These are phyloP conservation scores for Parapsyche elsis DNA, from an alignment of 1,140 invertebrate genomes.

Conservation along the genomic window DNA sequence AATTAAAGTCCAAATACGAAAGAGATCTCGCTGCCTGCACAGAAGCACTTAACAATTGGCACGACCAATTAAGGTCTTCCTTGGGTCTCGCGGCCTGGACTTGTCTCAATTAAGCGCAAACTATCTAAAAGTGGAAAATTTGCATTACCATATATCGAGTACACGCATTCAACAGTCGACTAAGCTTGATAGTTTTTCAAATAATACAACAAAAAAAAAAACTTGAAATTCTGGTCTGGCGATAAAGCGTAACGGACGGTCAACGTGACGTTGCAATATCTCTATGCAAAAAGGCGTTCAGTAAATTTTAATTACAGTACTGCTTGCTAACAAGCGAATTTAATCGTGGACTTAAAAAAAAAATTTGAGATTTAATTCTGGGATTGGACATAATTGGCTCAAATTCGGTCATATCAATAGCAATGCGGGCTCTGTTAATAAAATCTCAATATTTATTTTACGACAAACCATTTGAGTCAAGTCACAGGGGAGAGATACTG, in stretches of 20 bases:
- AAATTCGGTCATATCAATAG: background rate
- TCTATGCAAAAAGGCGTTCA: conserved; percentile 14
- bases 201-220: conserved; percentile 23
- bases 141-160: background rate
- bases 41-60: conserved; percentile 4
- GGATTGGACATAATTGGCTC: conserved; percentile 8
- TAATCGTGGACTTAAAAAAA: background rate
- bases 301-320: background rate
- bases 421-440: background rate
- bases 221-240: conserved; percentile 34
- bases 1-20: conserved; percentile 1
- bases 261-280: conserved; percentile 36
- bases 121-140: background rate
- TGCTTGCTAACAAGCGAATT: background rate
- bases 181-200: no score
- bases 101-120: no score
- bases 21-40: background rate
- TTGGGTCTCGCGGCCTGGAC: no score
- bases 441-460: background rate
- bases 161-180: no score
- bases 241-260: conserved; percentile 27
- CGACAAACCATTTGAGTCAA: no score
- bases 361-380: background rate
- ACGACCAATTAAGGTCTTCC: background rate
- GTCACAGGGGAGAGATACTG: no score